Evolutionary conservation across 2,888 invertebrate genomes (phyloP), one percentile per base, ranked within the genome.

Genomic region (Trichogramma evanescens): DNA sequence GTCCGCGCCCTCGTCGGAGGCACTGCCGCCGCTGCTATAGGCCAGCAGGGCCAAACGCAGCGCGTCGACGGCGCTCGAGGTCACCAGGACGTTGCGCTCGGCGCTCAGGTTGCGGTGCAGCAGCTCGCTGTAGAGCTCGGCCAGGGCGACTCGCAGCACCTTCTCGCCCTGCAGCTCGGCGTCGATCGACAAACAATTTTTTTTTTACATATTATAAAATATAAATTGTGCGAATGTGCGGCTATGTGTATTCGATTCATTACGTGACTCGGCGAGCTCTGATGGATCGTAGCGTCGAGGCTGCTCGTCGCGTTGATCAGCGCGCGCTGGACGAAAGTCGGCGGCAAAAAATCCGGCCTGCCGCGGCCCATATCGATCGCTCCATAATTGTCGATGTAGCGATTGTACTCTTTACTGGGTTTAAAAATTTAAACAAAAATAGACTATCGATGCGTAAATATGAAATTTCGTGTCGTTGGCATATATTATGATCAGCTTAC

Each of bases 231-330:
- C 26, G 26, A 26, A 26, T 26, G 26, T 26, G 26, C 3, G 26
- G 26, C 26, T 26, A 26, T 26, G 2, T 26, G 26, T 26, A 26
- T 26, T 26, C 45, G 45, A 50, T 9, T 64, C 84, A 88, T 86
- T 83, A 95, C 95, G 84, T 89, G 94, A 72, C 93, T 92, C 73
- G 96, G 82, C 0, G 96, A 94, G 71, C 97, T 97, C 75, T 98
- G 97, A 76, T 96, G 89, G 44, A 93, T 74, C 6, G 92, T 78
- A 13, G 86, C 85, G 80, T 94, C 89, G 0, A 85, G 82, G 59
- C 86, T 84, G 1, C 76, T 80, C 0, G 88, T 82, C 13, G 88
- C 86, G 9, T 87, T 83, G 0, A 84, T 82, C 59, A 96, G 79
- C 2, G 90, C 87, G 68, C 90, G 84, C 0, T 88, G 87, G 1